Evolutionary conservation across 2,888 invertebrate species (phyloP), one percentile per base, ranked within the genome.

Genomic region (Drosophila ezoana): DNA sequence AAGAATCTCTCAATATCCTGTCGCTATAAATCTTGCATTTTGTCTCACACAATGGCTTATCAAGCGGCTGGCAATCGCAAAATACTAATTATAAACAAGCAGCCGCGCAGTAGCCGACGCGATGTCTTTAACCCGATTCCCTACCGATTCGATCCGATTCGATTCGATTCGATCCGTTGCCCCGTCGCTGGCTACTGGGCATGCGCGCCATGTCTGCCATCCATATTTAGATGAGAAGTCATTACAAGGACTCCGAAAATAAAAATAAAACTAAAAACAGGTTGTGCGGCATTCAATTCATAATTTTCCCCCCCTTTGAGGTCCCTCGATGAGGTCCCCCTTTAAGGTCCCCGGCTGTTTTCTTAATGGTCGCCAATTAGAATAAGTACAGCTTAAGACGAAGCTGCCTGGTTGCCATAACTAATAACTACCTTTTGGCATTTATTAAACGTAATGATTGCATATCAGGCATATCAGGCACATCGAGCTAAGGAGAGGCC

Each of bases 61-160:
- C 89, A 83, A 81, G 73, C 81, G 68, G 47, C 66, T 57, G 65
- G 79, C 87, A 87, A 83, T 83, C 83, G 87, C 79, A 81, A 89
- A 89, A 85, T 89, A 89, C 85, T 85, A 85, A 85, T 85, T 85
- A 85, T 85, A 87, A 84, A 87, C 85, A 84, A 81, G 84, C 62
- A 81, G 84, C 62, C 60, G 69, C 60, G 60, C 65, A 47, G 68
- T 61, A 66, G 67, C 68, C 56, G 47, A 41, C 41, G 45, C 70
- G 43, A 38, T 37, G 51, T 14, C 41, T 48, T 44, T 54, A 43
- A 13, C 28, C 48, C n/a, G 35, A 35, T 35, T 35, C 6, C 13
- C 1, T 9, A 3, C 2, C 23, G 14, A 13, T 14, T 6, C 33
- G 13, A 14, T 10, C 18, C 14, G 11, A 53, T 32, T 32, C 47